Percentiles rank a stretch among this genome's conserved stretches.
Evolutionary conservation across 2,888 invertebrate species (phyloP).

Genomic region (Eristalis pertinax): DNA sequence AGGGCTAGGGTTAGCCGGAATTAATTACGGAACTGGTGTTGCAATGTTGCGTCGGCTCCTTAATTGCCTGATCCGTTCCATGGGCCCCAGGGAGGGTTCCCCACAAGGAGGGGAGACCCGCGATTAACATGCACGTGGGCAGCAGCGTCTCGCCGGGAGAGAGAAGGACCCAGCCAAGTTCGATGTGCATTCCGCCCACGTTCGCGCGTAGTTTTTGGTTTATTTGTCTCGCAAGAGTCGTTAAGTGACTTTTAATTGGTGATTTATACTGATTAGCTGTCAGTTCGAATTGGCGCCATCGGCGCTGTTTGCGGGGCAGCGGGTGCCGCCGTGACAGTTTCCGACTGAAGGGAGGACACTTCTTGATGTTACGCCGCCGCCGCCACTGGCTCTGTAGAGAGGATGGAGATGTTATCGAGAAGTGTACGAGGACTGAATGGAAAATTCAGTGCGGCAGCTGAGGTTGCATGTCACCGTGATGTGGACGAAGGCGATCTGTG

Average conservation of each 20-base stretch:
- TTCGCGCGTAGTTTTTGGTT: constrained; percentile 49
- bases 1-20: constrained; percentile 43
- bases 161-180: constrained; percentile 7
- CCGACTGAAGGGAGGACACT: constrained; percentile 1
- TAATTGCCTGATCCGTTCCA: neutral
- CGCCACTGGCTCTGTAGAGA: neutral
- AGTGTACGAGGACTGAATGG: neutral
- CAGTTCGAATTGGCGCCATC: constrained; percentile 54
- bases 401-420: neutral
- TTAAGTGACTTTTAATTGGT: constrained; percentile 69
- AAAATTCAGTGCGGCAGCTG: neutral
- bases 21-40: constrained; percentile 14
- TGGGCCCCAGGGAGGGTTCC: neutral
- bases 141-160: neutral
- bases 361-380: neutral
- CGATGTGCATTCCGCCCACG: constrained; percentile 62
- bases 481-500: neutral
- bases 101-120: neutral
- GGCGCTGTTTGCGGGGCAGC: constrained; percentile 15
- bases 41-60: neutral
- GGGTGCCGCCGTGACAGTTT: constrained; percentile 31
- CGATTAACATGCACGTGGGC: constrained; percentile 47
- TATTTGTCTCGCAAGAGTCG: constrained; percentile 54
- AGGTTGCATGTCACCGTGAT: neutral
- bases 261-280: constrained; percentile 49